Percentiles rank a stretch among this genome's conserved stretches.
Conservation (phyloP, 2,888 invertebrate genomes). For the Cyclophora punctaria region DNA sequence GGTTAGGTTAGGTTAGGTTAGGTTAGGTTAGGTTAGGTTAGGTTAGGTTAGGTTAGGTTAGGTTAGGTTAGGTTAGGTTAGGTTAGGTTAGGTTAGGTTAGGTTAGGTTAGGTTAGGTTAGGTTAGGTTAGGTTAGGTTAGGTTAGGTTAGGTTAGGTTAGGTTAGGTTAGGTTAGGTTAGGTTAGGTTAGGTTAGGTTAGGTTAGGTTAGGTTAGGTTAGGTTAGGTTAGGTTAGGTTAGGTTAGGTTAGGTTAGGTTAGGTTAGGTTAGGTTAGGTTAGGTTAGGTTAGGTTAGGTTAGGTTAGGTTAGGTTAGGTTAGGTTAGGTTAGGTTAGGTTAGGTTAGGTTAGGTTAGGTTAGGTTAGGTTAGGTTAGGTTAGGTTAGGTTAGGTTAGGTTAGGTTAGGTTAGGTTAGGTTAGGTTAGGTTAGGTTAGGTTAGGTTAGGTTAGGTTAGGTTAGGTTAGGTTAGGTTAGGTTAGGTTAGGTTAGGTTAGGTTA, state of each 20-base stretch:
- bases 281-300: constrained; percentile 5
- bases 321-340: constrained; percentile 5
- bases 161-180: constrained; percentile 5
- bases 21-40: constrained; percentile 4
- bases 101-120: constrained; percentile 7
- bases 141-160: constrained; percentile 7
- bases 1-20: constrained; percentile 5
- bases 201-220: constrained; percentile 5
- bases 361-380: constrained; percentile 13
- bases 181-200: constrained; percentile 5
- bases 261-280: constrained; percentile 5
- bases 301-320: constrained; percentile 7
- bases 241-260: constrained; percentile 5
- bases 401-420: constrained; percentile 10
- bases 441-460: constrained; percentile 9
- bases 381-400: constrained; percentile 13
- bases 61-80: constrained; percentile 16
- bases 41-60: constrained; percentile 11
- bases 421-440: constrained; percentile 9
- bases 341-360: constrained; percentile 12
- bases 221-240: constrained; percentile 5
- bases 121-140: constrained; percentile 5
- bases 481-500: constrained; percentile 5
- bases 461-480: constrained; percentile 11
- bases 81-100: constrained; percentile 10